A percentile compares a stretch with the other conserved stretches of the same genome.
phyloP scores from a whole-genome alignment of 2,113 vertebrate genomes.

The Myrmecophaga tridactyla region DNA sequence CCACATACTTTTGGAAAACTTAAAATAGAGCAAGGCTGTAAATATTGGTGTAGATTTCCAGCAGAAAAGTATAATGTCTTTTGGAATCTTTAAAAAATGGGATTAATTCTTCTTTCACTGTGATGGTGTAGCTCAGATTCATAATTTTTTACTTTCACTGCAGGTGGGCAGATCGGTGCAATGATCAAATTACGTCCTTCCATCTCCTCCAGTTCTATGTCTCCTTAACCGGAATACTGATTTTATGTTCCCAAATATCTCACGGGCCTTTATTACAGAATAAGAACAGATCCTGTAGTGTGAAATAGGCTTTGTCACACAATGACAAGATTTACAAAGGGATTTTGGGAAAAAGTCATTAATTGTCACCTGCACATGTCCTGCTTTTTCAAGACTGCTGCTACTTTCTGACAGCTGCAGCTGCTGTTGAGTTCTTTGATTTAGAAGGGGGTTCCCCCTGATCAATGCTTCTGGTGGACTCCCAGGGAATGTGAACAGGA shows the following conservation, averaged over 20 bases:
- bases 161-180: neutral
- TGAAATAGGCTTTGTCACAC: neutral
- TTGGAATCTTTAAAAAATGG: neutral
- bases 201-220: neutral
- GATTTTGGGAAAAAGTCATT: neutral
- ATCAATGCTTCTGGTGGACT: neutral
- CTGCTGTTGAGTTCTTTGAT: neutral
- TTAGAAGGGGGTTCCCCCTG: fast-evolving
- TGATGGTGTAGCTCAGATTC: neutral
- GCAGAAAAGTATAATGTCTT: neutral
- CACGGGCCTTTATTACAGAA: neutral
- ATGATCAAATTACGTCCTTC: neutral
- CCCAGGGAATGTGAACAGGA: fast-evolving
- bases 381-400: neutral
- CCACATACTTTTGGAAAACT: neutral
- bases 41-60: neutral
- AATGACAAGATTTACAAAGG: neutral
- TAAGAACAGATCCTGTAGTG: fast-evolving
- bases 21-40: neutral
- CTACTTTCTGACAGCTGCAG: neutral
- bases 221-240: neutral
- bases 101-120: neutral
- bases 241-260: neutral
- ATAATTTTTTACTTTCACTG: neutral
- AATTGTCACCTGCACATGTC: neutral